Percentiles rank a stretch among this genome's conserved stretches.
Evolutionary conservation across 2,797 vertebrate genomes (phyloP).

Genomic region (Tenualosa thibaudeaui): DNA sequence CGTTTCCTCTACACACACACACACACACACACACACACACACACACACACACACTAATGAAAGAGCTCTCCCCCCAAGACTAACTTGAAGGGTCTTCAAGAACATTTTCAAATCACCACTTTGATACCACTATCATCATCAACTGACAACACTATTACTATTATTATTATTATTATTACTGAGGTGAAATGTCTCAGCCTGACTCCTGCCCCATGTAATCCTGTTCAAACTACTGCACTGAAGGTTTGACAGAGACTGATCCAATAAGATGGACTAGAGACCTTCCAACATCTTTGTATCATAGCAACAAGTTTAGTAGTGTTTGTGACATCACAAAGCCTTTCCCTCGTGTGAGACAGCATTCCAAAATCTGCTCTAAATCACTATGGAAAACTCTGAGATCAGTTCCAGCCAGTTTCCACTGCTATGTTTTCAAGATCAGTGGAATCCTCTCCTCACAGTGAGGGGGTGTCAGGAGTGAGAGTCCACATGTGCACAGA

Average conservation of each 20-base stretch:
- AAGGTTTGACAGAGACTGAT: background rate
- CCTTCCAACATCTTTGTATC: background rate
- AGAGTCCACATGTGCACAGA: background rate
- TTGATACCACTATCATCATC: no score
- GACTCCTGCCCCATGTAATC: no score
- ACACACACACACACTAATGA: background rate
- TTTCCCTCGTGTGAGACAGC: background rate
- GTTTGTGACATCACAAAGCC: constrained; percentile 11
- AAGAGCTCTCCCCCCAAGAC: background rate
- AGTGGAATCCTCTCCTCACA: background rate
- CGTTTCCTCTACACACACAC: background rate
- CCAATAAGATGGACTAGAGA: no score
- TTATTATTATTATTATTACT: no score
- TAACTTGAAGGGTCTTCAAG: no score
- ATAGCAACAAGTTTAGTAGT: background rate
- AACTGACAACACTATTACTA: background rate
- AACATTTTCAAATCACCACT: no score
- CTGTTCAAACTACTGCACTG: background rate
- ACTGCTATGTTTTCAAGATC: background rate
- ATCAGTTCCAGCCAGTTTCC: background rate
- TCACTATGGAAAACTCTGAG: background rate
- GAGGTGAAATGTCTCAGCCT: no score
- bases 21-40: no score
- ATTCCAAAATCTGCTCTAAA: constrained; percentile 4
- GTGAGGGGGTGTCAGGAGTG: background rate